Evolutionary conservation across 2,888 invertebrate species (phyloP).

Genomic region (Diplazon laetatorius): DNA sequence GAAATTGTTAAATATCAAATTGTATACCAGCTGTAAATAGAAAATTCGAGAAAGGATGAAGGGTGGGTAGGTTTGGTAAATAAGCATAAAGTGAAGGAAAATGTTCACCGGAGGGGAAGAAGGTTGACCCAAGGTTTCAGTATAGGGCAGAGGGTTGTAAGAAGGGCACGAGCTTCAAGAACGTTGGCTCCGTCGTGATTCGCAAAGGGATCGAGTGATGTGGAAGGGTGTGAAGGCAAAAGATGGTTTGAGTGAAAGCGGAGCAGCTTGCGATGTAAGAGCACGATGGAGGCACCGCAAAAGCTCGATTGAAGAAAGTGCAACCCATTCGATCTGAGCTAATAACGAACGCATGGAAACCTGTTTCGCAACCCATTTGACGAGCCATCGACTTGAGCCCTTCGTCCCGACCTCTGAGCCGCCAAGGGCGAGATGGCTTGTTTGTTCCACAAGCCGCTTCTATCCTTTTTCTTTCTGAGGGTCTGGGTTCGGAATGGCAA

Average conservation of each 20-base stretch:
- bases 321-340: constrained; percentile 8
- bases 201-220: constrained; percentile 55
- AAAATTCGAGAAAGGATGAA: neutral
- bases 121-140: constrained; percentile 70
- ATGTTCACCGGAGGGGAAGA: constrained; percentile 67
- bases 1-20: no score
- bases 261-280: neutral
- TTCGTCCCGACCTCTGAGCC: constrained; percentile 48
- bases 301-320: constrained; percentile 10
- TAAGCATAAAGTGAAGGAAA: constrained; percentile 55
- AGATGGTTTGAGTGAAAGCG: constrained; percentile 35
- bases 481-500: constrained; percentile 74
- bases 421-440: constrained; percentile 65
- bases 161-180: constrained; percentile 51
- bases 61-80: constrained; percentile 61
- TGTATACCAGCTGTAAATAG: no score
- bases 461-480: constrained; percentile 78
- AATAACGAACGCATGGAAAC: constrained; percentile 14
- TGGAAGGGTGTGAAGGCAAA: constrained; percentile 54
- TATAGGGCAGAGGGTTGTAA: constrained; percentile 37
- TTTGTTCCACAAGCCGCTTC: constrained; percentile 79
- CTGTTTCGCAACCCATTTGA: constrained; percentile 44
- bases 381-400: constrained; percentile 54
- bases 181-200: constrained; percentile 23
- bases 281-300: constrained; percentile 33